Percentiles rank a stretch among this genome's conserved stretches.
These are phyloP conservation scores for Epizoanthus scotinus DNA, from an alignment of 92 coral and sea anemone genomes.

Conservation along the genomic window DNA sequence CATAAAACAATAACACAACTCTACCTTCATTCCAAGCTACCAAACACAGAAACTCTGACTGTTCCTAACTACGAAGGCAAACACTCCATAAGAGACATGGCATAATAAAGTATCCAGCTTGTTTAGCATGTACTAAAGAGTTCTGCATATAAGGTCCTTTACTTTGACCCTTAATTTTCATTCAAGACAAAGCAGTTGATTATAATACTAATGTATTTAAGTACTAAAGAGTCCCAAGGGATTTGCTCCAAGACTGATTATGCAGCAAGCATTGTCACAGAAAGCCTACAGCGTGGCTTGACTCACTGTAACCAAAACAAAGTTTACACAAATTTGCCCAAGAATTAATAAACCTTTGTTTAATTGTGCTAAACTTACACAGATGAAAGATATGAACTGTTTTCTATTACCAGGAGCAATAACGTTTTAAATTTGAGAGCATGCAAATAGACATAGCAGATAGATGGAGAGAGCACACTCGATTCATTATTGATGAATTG, in stretches of 20 bases:
- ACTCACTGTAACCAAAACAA: background rate
- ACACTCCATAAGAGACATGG: background rate
- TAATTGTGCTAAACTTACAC: background rate
- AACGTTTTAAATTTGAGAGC: background rate
- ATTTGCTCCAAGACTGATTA: background rate
- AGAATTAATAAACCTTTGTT: background rate
- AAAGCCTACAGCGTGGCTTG: background rate
- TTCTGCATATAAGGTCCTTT: constrained; percentile 6
- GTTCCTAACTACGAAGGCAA: background rate
- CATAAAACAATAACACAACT: background rate
- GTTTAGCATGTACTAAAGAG: background rate
- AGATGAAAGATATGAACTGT: background rate
- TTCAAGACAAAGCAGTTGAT: constrained; percentile 19
- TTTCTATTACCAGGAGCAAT: background rate
- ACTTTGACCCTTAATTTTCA: constrained; percentile 18
- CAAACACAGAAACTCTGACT: background rate
- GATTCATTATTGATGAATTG: background rate
- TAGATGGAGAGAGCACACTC: background rate
- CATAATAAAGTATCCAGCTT: constrained; percentile 1
- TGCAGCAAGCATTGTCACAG: constrained; percentile 1
- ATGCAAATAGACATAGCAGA: background rate
- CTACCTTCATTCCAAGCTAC: constrained; percentile 22
- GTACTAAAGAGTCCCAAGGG: constrained; percentile 19
- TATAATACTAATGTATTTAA: constrained; percentile 7
- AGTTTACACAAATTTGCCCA: background rate